Evolutionary conservation across 2,797 vertebrate species (phyloP), one percentile per base, ranked within the genome.

Genomic region (Glossophaga mutica): DNA sequence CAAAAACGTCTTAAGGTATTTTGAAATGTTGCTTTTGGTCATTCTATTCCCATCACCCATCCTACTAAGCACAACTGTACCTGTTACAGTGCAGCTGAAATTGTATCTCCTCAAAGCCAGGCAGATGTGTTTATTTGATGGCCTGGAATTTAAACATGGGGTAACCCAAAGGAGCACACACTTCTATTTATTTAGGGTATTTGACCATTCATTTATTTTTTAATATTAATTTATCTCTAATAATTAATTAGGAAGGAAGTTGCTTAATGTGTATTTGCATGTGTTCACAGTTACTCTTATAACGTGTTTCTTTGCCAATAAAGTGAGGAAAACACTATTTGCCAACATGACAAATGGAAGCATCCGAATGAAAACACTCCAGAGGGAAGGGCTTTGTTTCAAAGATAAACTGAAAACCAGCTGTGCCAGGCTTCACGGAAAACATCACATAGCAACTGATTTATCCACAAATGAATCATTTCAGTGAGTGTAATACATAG

Each of bases 331-430:
- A 94, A 92, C n/a, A 71, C 9, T 96, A 34, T 96, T 96, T 95
- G 46, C 67, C 94, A 95, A 97, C 37, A 93, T 83, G 67, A 91
- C 67, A 97, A 96, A 96, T 92, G 24, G 44, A 94, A 96, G 24
- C 39, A 92, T 94, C 62, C 34, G 94, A 83, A 92, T 83, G 52
- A 95, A 96, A 96, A 94, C 34, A 70, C 37, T 91, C 76, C 62
- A 90, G 83, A 94, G 76, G 90, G 62, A 91, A 94, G 85, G 32
- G 68, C 55, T 91, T 91, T 88, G 42, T 55, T 96, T 90, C 91
- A 92, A 74, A 92, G 37, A 67, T 65, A 94, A 94, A 97, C 94
- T 96, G 82, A 94, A 93, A 96, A 71, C 11, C 91, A 96, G 94
- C 94, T 97, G 92, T 86, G 83, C 73, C 57, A 94, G n/a, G 91